Conservation (phyloP, 2,113 vertebrate genomes). For the Nyctibius bracteatus region DNA sequence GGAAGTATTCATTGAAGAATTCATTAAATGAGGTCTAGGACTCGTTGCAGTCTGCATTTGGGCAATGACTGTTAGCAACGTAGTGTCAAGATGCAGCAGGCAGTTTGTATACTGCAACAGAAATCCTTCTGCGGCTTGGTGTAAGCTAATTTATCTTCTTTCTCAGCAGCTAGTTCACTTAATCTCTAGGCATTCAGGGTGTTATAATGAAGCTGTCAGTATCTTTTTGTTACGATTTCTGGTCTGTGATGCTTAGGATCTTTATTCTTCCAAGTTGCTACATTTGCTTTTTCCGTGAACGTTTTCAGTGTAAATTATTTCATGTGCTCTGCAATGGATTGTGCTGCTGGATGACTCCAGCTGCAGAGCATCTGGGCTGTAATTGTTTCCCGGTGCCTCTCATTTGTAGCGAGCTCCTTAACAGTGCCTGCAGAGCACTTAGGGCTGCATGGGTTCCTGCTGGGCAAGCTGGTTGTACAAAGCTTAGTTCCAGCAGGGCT, state of each 20-base stretch:
- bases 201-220: slow-evolving; percentile 1
- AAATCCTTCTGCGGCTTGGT: not conserved
- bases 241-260: not conserved
- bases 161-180: not conserved
- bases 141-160: not conserved
- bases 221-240: not conserved
- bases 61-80: not conserved
- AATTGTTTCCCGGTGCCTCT: not conserved
- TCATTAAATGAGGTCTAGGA: not conserved
- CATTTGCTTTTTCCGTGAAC: not conserved
- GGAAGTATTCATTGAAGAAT: not conserved
- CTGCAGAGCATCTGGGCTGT: slow-evolving; percentile 16
- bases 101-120: not conserved
- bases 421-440: fast-evolving
- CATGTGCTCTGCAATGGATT: not conserved
- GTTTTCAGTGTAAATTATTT: not conserved
- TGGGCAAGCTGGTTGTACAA: not conserved
- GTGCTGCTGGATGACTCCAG: not conserved
- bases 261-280: not conserved
- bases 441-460: not conserved
- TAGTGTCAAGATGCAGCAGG: not conserved
- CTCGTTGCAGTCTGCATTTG: not conserved
- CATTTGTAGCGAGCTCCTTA: not conserved
- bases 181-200: not conserved
- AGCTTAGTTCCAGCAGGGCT: not conserved